These are phyloP conservation scores for Falco novaeseelandiae DNA, from an alignment of 2,797 vertebrate genomes.

Conservation along the genomic window DNA sequence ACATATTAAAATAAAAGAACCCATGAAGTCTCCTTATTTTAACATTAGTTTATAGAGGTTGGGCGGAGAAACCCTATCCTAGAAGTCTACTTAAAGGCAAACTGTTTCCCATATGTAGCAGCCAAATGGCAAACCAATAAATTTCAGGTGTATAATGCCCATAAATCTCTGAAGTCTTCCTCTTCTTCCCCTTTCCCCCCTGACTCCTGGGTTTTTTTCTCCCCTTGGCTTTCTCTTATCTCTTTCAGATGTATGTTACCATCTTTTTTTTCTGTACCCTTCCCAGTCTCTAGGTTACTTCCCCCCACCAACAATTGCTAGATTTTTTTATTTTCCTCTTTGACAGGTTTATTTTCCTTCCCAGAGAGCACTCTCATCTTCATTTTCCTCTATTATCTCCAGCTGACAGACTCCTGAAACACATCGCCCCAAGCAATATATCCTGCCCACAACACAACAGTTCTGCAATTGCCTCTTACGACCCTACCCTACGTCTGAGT, in stretches of 20 bases:
- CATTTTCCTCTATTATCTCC: background rate
- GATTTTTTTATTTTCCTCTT: background rate
- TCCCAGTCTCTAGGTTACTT: background rate
- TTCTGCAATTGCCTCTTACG: background rate
- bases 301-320: background rate
- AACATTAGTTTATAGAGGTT: background rate
- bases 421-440: background rate
- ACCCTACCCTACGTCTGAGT: accelerated
- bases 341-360: constrained; percentile 17
- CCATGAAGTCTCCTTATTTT: background rate
- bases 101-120: background rate
- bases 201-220: accelerated
- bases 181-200: background rate
- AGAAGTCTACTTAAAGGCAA: background rate
- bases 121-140: background rate
- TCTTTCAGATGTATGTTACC: background rate
- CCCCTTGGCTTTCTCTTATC: background rate
- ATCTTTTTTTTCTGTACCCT: background rate
- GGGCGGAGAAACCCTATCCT: background rate
- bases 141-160: background rate
- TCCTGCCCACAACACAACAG: background rate
- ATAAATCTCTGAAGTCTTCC: background rate
- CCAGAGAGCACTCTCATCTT: background rate
- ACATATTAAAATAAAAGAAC: background rate
- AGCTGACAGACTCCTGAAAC: background rate